A percentile compares a stretch with the other conserved stretches of the same genome.
Evolutionary conservation across 2,797 vertebrate genomes (phyloP).

Genomic region (Tragopan temminckii): DNA sequence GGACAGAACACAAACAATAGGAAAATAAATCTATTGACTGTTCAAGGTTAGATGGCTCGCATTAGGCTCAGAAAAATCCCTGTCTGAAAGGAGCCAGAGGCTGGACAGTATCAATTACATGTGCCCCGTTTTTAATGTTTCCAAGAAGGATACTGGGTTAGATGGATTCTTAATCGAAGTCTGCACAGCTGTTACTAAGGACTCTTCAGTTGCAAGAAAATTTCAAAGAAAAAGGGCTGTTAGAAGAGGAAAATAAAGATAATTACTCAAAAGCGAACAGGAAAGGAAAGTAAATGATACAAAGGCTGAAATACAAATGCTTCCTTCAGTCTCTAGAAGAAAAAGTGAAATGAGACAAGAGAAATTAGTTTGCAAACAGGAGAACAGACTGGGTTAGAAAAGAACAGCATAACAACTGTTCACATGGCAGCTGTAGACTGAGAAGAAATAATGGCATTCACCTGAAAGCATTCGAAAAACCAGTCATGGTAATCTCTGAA

Average conservation of each 20-base stretch:
- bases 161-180: slow-evolving; percentile 26
- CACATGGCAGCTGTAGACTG: neutral
- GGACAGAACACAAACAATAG: neutral
- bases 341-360: neutral
- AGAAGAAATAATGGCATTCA: neutral
- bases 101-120: neutral
- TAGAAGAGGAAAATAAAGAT: neutral
- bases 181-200: slow-evolving; percentile 29
- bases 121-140: slow-evolving; percentile 4
- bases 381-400: neutral
- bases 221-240: neutral
- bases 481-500: slow-evolving; percentile 10
- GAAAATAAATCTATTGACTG: neutral
- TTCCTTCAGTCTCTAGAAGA: neutral
- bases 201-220: slow-evolving; percentile 3
- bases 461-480: neutral
- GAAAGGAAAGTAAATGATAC: slow-evolving; percentile 24
- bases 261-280: slow-evolving; percentile 16
- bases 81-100: neutral
- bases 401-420: neutral
- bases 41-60: slow-evolving; percentile 1
- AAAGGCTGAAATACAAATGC: neutral
- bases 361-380: neutral
- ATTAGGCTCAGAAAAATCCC: neutral
- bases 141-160: neutral